phyloP scores from a whole-genome alignment of 2,113 vertebrate species.

The Oceanodroma tethys region DNA sequence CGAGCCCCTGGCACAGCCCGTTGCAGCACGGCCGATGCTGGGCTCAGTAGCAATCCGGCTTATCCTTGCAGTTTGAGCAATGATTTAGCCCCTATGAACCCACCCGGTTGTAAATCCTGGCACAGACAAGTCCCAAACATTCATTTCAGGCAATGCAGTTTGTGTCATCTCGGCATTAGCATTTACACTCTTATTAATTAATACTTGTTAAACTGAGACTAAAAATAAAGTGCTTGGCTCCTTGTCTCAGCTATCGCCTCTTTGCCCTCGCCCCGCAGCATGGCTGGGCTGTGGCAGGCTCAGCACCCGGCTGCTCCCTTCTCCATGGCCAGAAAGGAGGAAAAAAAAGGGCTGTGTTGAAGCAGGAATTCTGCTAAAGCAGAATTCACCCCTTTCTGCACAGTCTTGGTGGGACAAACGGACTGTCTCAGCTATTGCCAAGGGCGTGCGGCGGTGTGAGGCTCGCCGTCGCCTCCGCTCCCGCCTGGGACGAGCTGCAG shows the following conservation, averaged over 20 bases:
- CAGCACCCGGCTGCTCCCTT: not conserved
- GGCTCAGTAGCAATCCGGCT: not conserved
- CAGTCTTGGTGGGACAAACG: not conserved
- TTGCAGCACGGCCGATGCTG: not conserved
- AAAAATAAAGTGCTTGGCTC: conserved; percentile 12
- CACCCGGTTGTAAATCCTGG: conserved; percentile 18
- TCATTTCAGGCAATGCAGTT: not conserved
- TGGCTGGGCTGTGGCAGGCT: not conserved
- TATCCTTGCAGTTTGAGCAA: conserved; percentile 1
- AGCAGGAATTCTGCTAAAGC: not conserved
- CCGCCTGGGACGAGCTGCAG: not conserved
- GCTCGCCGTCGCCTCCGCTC: not conserved
- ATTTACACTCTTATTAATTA: conserved; percentile 50
- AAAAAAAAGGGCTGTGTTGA: not conserved
- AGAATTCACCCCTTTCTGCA: not conserved
- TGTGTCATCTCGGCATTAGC: conserved; percentile 6
- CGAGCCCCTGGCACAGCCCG: not conserved
- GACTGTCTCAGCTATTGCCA: accelerated
- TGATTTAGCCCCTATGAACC: not conserved
- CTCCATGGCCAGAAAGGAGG: not conserved
- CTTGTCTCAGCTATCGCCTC: not conserved
- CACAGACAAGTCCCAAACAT: conserved; percentile 18
- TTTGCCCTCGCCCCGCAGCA: not conserved
- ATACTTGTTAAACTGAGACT: conserved; percentile 42
- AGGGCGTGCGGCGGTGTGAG: not conserved